Percentiles rank a stretch among this genome's conserved stretches.
phyloP scores from a whole-genome alignment of 2,888 invertebrate genomes.

The Folsomia candida region DNA sequence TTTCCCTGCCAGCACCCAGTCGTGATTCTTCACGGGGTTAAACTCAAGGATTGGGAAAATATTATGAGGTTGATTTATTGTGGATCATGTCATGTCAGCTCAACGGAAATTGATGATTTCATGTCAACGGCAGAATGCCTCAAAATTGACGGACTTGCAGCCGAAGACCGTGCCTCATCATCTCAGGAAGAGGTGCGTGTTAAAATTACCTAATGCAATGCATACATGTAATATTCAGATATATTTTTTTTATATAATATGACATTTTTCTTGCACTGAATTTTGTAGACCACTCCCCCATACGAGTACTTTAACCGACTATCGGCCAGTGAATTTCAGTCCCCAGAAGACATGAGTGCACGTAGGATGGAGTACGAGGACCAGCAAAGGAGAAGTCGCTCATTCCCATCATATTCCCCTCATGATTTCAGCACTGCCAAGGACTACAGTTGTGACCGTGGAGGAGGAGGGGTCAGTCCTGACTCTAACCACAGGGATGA shows the following conservation, averaged over 20 bases:
- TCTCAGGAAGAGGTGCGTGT: not conserved
- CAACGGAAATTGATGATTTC: slow-evolving; percentile 39
- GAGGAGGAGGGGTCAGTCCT: not conserved
- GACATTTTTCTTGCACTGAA: slow-evolving; percentile 32
- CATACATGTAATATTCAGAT: too few relatives aligned
- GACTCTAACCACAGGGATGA: not conserved
- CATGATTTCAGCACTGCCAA: not conserved
- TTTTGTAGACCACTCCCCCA: not conserved
- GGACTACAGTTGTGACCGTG: not conserved
- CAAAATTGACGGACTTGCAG: not conserved
- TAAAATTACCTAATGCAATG: too few relatives aligned
- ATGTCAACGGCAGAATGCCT: slow-evolving; percentile 47
- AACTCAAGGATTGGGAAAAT: slow-evolving; percentile 34
- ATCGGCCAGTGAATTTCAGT: not conserved
- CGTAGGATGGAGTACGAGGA: not conserved
- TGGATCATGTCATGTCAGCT: slow-evolving; percentile 40
- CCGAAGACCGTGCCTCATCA: not conserved
- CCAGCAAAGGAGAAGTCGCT: not conserved
- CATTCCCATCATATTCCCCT: not conserved
- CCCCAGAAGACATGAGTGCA: not conserved
- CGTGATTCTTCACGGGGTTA: slow-evolving; percentile 45
- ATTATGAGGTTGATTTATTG: slow-evolving; percentile 44
- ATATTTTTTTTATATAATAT: not conserved
- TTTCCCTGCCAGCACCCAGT: slow-evolving; percentile 46
- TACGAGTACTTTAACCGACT: not conserved